Evolutionary conservation across 37 sponge, comb jelly and placozoan genomes (phyloP).

Genomic region (Halichondria panicea): DNA sequence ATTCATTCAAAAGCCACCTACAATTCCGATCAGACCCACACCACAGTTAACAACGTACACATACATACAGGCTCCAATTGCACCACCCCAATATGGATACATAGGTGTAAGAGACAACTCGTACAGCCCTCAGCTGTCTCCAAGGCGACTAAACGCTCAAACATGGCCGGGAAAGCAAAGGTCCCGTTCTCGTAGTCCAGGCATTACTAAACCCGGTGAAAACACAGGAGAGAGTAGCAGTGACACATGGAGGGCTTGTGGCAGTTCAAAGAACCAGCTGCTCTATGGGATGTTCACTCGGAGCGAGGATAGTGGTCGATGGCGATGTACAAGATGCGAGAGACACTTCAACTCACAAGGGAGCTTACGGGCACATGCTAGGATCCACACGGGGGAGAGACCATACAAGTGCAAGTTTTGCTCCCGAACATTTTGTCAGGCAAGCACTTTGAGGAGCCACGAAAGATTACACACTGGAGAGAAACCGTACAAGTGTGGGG

Average conservation of each 20-base stretch:
- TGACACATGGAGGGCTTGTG: neutral
- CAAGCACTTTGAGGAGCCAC: constrained; percentile 61
- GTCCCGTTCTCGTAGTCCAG: too few species aligned
- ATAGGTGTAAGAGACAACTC: too few species aligned
- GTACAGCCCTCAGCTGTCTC: too few species aligned
- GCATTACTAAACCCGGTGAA: too few species aligned
- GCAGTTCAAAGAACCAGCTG: constrained; percentile 18
- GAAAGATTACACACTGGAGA: constrained; percentile 80
- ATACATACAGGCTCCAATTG: too few species aligned
- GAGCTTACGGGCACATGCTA: constrained; percentile 68
- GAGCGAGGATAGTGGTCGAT: constrained; percentile 55
- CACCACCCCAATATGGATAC: too few species aligned
- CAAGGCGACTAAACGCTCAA: too few species aligned
- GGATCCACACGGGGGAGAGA: constrained; percentile 78
- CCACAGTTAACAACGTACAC: too few species aligned
- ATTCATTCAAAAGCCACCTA: too few species aligned
- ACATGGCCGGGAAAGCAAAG: too few species aligned
- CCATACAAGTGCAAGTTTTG: constrained; percentile 77
- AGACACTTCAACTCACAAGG: constrained; percentile 68
- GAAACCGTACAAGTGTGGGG: constrained; percentile 74
- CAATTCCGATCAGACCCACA: too few species aligned
- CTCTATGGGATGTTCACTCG: constrained; percentile 63
- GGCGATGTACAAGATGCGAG: constrained; percentile 65
- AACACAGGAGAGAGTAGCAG: neutral
- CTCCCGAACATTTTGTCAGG: constrained; percentile 61